These are phyloP conservation scores for Electrona antarctica DNA, from an alignment of 2,113 vertebrate genomes.

Conservation along the genomic window DNA sequence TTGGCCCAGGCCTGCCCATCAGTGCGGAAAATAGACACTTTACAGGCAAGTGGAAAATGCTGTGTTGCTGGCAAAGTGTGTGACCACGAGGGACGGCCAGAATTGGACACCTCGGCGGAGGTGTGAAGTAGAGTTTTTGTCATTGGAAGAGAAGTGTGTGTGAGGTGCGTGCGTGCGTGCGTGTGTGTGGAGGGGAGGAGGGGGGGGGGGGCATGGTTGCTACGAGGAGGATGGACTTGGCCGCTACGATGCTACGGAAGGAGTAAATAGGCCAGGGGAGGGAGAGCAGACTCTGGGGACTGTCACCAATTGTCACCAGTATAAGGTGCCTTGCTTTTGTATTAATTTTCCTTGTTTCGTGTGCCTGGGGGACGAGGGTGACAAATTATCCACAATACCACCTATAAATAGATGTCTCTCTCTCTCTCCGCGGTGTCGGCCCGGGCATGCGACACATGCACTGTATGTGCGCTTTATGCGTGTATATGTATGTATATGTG, in stretches of 20 bases:
- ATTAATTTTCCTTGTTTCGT: slow-evolving; percentile 55
- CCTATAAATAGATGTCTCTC: neutral
- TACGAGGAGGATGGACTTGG: neutral
- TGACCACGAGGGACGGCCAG: slow-evolving; percentile 71
- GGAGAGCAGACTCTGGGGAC: slow-evolving; percentile 41
- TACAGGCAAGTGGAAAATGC: slow-evolving; percentile 64
- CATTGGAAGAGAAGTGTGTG: slow-evolving; percentile 40
- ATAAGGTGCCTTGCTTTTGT: slow-evolving; percentile 46
- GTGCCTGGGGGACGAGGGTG: neutral
- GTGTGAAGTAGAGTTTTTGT: slow-evolving; percentile 81
- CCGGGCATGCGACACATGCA: too few species aligned
- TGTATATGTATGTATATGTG: too few species aligned
- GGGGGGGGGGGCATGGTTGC: too few species aligned
- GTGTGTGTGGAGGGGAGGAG: too few species aligned
- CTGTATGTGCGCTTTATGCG: too few species aligned
- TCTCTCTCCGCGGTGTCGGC: neutral
- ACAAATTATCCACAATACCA: too few species aligned
- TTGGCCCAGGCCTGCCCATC: slow-evolving; percentile 51
- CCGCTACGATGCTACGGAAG: slow-evolving; percentile 11
- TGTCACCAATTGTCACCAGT: slow-evolving; percentile 57
- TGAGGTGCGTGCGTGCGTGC: slow-evolving; percentile 6
- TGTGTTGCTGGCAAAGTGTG: slow-evolving; percentile 50
- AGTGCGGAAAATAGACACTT: slow-evolving; percentile 61
- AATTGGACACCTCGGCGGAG: slow-evolving; percentile 80
- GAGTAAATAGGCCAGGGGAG: slow-evolving; percentile 42